Base-by-base conservation (phyloP, 2,797 vertebrate species). In the Denticeps clupeoides region DNA sequence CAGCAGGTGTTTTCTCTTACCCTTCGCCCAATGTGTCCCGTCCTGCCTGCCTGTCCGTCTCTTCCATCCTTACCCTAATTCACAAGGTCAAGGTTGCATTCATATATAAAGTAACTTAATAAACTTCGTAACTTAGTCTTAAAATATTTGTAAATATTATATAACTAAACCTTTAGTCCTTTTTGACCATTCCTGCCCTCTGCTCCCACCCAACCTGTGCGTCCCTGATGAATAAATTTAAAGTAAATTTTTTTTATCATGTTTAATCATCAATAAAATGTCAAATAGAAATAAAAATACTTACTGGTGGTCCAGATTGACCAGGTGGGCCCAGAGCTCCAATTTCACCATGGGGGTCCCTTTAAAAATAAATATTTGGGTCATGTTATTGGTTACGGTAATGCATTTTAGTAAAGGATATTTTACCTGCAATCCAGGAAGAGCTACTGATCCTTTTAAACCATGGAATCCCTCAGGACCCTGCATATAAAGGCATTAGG, bases 101-200 rank as follows among this genome's bases (percentile, higher is more conserved):
- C n/a, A n/a, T n/a, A n/a, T n/a, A n/a, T n/a, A n/a, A n/a, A n/a
- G n/a, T n/a, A n/a, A n/a, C n/a, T n/a, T n/a, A n/a, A n/a, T n/a
- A n/a, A n/a, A n/a, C n/a, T n/a, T n/a, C n/a, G n/a, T n/a, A n/a
- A n/a, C n/a, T n/a, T n/a, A n/a, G n/a, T n/a, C n/a, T n/a, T n/a
- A n/a, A n/a, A n/a, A n/a, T n/a, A n/a, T n/a, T n/a, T n/a, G n/a
- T n/a, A n/a, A n/a, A n/a, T n/a, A n/a, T n/a, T n/a, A n/a, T n/a
- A n/a, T n/a, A n/a, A n/a, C n/a, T n/a, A n/a, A n/a, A 89, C 87
- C 86, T 86, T 89, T 23, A 76, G 70, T 72, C 85, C 84, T 69
- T 77, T 86, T 25, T 1, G 4, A 28, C 84, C 85, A 35, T 60
- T 66, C 41, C 55, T 51, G 35, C 86, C 86, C 49, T 66, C 68